Conservation (phyloP, 2,888 invertebrate species). For the Pristionchus maxplancki region DNA sequence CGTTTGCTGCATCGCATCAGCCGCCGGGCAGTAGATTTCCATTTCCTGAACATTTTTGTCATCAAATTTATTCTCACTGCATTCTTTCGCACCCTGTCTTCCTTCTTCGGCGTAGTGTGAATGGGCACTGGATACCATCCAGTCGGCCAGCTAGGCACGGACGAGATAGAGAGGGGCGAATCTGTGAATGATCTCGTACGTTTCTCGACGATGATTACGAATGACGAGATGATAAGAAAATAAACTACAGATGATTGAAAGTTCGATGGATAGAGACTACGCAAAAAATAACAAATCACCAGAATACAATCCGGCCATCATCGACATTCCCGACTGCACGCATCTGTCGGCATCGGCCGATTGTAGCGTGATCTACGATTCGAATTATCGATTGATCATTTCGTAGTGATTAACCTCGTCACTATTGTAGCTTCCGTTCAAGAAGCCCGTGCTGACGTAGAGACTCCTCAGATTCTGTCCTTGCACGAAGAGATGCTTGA, state of each 20-base stretch:
- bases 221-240: not conserved
- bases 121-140: slow-evolving; percentile 41
- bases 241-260: not conserved
- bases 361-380: not conserved
- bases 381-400: not conserved
- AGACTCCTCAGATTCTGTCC: slow-evolving; percentile 32
- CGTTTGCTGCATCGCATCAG: not conserved
- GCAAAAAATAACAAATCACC: not conserved
- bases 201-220: not conserved
- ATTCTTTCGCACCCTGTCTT: slow-evolving; percentile 9
- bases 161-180: not conserved
- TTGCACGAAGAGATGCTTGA: slow-evolving; percentile 23
- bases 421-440: slow-evolving; percentile 19
- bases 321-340: not conserved
- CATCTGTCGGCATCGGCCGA: not conserved
- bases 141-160: not conserved
- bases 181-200: not conserved
- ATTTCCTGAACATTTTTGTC: not conserved
- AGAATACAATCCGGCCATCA: slow-evolving; percentile 20
- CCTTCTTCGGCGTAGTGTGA: slow-evolving; percentile 23
- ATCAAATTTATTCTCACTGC: no score
- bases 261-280: not conserved
- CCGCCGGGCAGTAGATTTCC: slow-evolving; percentile 13
- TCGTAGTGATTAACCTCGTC: not conserved
- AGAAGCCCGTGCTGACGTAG: not conserved